Base-by-base conservation (phyloP, 37 sponge, comb jelly and placozoan genomes). In the Halisarca cf. caerulea region DNA sequence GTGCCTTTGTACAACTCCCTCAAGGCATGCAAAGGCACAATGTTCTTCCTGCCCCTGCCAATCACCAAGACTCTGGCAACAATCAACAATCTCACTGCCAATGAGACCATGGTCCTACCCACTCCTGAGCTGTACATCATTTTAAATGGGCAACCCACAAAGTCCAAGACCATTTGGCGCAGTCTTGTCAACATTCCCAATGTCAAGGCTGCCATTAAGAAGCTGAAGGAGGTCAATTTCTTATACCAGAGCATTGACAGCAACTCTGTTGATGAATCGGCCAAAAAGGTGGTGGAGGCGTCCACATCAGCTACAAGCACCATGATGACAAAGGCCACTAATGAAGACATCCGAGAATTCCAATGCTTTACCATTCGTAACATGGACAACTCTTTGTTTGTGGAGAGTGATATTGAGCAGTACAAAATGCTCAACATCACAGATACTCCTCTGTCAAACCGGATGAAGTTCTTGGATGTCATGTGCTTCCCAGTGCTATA, bases 61-160 rank as follows among this genome's bases (percentile, higher is more conserved):
- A 64, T 84, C 2, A 20, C 23, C 30, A 87, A 87, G 68, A 91
- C 91, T 23, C 17, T 71, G n/a, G 66, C 71, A 80, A 91, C 88
- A 15, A 72, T 87, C 30, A 57, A 74, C 18, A 28, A 75, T 44
- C 58, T 77, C 4, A 36, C 58, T 59, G 3, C 57, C 57, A 54
- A 11, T 54, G 11, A 11, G 11, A 11, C 11, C 17, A 54, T 54
- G 11, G 17, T 17, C 57, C 57, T 54, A 17, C 57, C 57, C 11
- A 11, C 11, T 17, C 57, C 57, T 54, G 57, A 54, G 57, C 57
- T 54, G 57, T 54, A 54, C 57, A 54, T 54, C 57, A 54, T 54
- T 11, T 11, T 54, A 11, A 54, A 54, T 17, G 57, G 17, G 17
- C 17, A 17, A 54, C 57, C 57, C 11, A 20, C 57, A 54, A 54